Evolutionary conservation across 1,140 invertebrate species (phyloP), one percentile per base, ranked within the genome.

Genomic region (Drosophila prosaltans): DNA sequence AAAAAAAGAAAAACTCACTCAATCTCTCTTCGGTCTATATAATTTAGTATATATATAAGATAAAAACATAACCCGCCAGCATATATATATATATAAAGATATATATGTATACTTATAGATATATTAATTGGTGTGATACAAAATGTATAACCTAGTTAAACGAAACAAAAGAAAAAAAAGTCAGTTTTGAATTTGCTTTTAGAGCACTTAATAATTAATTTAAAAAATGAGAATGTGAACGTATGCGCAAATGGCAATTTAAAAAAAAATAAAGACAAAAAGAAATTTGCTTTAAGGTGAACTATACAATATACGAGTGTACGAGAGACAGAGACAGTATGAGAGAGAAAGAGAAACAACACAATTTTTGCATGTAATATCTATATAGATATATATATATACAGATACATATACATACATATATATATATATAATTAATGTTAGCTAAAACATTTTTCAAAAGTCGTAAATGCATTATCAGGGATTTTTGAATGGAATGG

Each of bases 111-210:
- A 45, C 2, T 21, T 36, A 36, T 36, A 48, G n/a, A 48, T 48
- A 10, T 48, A 48, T 82, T 81, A 89, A 90, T 86, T 90, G 86
- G 86, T 90, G 86, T 90, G 86, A 90, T 90, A 90, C 71, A 72
- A 90, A 82, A 82, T 80, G 80, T 83, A 72, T 79, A 85, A 78
- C 81, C 72, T 60, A 85, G 32, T 51, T 57, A 55, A 79, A 65
- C 62, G 41, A 80, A 58, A 32, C 45, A 36, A 36, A 61, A 58
- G 72, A 70, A 72, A 45, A 24, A 72, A 66, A 74, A 24, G 76
- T 70, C 69, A 67, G 71, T 78, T 80, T 78, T 78, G 64, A 79
- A 81, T 69, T 77, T 72, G 73, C 78, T 84, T 83, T 78, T 83
- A 73, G 63, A 66, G 78, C 71, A 85, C 68, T 62, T 24, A 65